Evolutionary conservation across 2,888 invertebrate species (phyloP), one percentile per base, ranked within the genome.

Genomic region (Phyllotreta cruciferae): DNA sequence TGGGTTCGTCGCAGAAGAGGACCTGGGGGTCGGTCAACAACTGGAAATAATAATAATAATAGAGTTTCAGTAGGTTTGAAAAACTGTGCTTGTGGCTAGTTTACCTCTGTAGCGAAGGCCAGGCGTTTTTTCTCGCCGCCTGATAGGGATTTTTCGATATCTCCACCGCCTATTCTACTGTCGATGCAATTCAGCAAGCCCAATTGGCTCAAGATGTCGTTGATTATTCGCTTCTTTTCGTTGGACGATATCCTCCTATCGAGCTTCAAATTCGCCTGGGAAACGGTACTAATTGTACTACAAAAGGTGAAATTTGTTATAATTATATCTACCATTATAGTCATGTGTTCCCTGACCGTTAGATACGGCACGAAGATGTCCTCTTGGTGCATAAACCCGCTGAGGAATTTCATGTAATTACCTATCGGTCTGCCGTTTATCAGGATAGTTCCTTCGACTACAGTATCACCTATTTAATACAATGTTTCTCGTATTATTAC

Each of bases 1-100:
- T 98, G 6, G 97, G 97, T 77, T 98, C 98, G 76, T 98, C 98
- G 78, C 96, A 93, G 82, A 98, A 97, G 42, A 98, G 82, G 38
- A 98, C 85, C 0, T 92, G 88, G 0, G 98, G 98, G 82, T 97
- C 93, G 42, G 94, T 96, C 57, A 98, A 80, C 39, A 94, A 83
- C 90, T 92, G 62, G 63, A 0, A 55, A 38, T 37, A 34, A 41
- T 41, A n/a, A 4, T 41, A 41, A 41, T 2, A 41, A 9, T 8
- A 38, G 38, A 7, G 38, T 38, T 38, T 10, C 9, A 3, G 6
- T 41, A 41, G 9, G 10, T 3, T 10, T 41, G 6, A 38, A 8
- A 38, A 38, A 38, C 38, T 38, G 8, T 6, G 38, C 35, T 45
- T 49, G 34, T 45, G 8, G 9, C 10, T 14, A 37, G 1, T 9